Conservation (phyloP, 2,888 invertebrate genomes). For the Athripsodes cinereus region DNA sequence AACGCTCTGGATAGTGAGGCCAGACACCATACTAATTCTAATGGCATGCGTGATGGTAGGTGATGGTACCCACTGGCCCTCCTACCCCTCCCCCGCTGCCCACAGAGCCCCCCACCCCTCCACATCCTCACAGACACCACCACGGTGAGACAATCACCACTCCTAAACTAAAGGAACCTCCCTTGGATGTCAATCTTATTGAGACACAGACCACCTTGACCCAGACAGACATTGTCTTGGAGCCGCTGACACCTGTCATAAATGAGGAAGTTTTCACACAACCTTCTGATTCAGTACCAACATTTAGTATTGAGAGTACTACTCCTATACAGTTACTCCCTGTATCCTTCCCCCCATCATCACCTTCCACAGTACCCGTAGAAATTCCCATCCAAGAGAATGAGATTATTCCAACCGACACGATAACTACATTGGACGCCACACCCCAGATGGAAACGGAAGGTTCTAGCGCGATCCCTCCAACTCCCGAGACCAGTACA, state of each 20-base stretch:
- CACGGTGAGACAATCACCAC: constrained; percentile 37
- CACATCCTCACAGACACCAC: constrained; percentile 46
- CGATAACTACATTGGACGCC: constrained; percentile 17
- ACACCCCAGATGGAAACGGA: constrained; percentile 15
- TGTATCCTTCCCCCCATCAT: constrained; percentile 22
- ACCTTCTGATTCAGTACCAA: constrained; percentile 29
- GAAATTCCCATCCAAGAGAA: constrained; percentile 16
- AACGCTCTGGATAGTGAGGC: not conserved
- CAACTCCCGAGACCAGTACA: not conserved
- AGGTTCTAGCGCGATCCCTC: constrained; percentile 3
- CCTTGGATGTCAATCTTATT: constrained; percentile 31
- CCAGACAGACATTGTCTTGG: constrained; percentile 29
- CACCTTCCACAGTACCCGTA: constrained; percentile 33
- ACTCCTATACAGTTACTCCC: constrained; percentile 29
- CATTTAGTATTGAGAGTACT: constrained; percentile 33
- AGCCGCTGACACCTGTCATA: constrained; percentile 27
- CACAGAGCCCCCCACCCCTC: constrained; percentile 29
- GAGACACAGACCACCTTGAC: not conserved
- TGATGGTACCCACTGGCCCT: constrained; percentile 31
- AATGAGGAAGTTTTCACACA: constrained; percentile 1
- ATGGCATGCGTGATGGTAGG: constrained; percentile 40
- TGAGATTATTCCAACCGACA: constrained; percentile 11
- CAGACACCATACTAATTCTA: constrained; percentile 22
- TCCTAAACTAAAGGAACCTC: constrained; percentile 40
- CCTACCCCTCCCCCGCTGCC: constrained; percentile 28